These are phyloP conservation scores for Metallyticus violacea DNA, from an alignment of 2,888 invertebrate genomes.

Conservation along the genomic window DNA sequence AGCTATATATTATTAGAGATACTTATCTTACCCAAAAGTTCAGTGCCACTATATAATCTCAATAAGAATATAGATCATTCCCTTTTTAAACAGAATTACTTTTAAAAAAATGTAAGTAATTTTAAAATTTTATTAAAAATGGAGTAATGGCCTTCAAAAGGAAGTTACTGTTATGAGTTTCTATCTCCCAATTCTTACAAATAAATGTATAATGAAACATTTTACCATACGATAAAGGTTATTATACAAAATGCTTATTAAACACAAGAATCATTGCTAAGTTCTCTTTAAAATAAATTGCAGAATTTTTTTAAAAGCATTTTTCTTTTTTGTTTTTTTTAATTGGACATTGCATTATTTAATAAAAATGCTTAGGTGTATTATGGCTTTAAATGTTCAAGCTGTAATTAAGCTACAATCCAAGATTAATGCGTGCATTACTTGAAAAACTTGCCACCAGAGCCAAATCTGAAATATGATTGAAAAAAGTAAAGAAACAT, in stretches of 20 bases:
- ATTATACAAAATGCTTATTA: not conserved
- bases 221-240: too few species aligned
- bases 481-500: not conserved
- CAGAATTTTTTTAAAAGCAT: not conserved
- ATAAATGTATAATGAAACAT: not conserved
- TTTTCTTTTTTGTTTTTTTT: not conserved
- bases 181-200: not conserved
- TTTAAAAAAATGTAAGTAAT: not conserved
- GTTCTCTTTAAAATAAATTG: not conserved
- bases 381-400: not conserved
- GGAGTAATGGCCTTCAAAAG: slow-evolving; percentile 2
- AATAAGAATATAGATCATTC: not conserved
- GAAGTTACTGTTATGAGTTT: not conserved
- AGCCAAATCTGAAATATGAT: not conserved
- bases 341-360: not conserved
- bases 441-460: not conserved
- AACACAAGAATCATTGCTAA: not conserved
- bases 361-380: not conserved
- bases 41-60: too few species aligned
- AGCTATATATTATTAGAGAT: not conserved
- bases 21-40: not conserved
- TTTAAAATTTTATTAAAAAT: not conserved
- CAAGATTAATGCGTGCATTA: not conserved
- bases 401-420: not conserved
- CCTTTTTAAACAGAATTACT: not conserved